Evolutionary conservation across 2,888 invertebrate species (phyloP).

Genomic region (Plebejus melissa): DNA sequence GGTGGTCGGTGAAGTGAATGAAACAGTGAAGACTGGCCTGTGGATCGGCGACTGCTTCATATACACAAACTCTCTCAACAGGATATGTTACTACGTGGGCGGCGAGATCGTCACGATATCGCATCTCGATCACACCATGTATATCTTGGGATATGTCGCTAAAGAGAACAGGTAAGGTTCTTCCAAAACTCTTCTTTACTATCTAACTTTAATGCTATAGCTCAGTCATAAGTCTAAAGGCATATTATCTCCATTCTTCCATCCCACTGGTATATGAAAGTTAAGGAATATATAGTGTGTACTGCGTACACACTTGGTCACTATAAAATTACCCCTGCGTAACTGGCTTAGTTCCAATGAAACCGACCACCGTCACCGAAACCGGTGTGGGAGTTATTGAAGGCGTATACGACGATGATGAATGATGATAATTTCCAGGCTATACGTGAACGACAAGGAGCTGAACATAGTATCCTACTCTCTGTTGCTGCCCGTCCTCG

Average conservation of each 20-base stretch:
- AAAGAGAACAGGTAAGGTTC: slow-evolving; percentile 87
- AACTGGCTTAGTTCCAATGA: too few relatives aligned
- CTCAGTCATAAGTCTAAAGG: too few relatives aligned
- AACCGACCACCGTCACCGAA: too few relatives aligned
- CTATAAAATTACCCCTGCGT: too few relatives aligned
- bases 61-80: slow-evolving; percentile 97
- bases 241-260: too few relatives aligned
- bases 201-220: too few relatives aligned
- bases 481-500: slow-evolving; percentile 94
- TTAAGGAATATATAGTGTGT: too few relatives aligned
- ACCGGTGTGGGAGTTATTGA: too few relatives aligned
- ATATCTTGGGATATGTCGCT: slow-evolving; percentile 96
- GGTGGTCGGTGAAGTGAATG: slow-evolving; percentile 92
- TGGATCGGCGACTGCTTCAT: slow-evolving; percentile 99
- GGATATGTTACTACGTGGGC: slow-evolving; percentile 99
- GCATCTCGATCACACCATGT: slow-evolving; percentile 98
- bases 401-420: background rate
- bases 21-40: slow-evolving; percentile 94
- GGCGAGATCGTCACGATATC: slow-evolving; percentile 99
- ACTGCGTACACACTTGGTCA: too few relatives aligned
- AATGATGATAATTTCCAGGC: slow-evolving; percentile 59
- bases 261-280: too few relatives aligned
- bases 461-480: slow-evolving; percentile 97
- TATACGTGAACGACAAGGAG: slow-evolving; percentile 98
- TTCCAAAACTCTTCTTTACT: too few relatives aligned